A percentile compares a stretch with the other conserved stretches of the same genome.
These are phyloP conservation scores for Podiceps cristatus DNA, from an alignment of 2,113 vertebrate genomes.

Conservation along the genomic window DNA sequence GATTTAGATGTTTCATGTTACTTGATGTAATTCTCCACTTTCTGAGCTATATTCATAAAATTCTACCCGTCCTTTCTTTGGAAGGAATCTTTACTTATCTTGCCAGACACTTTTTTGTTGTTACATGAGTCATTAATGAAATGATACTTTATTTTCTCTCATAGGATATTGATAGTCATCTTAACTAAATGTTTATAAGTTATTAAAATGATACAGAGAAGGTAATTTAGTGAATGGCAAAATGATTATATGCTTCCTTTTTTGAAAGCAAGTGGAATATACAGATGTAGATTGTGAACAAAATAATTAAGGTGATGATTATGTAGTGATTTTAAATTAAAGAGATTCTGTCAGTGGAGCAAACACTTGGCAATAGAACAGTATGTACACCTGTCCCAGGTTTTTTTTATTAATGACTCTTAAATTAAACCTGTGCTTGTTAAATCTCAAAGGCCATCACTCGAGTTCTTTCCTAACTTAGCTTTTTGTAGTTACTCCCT, in stretches of 20 bases:
- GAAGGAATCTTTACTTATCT: not conserved
- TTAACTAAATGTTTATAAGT: slow-evolving; percentile 43
- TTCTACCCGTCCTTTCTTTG: not conserved
- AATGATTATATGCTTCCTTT: not conserved
- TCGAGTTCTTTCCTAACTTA: not conserved
- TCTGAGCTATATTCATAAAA: not conserved
- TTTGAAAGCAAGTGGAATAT: slow-evolving; percentile 3
- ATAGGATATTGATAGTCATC: slow-evolving; percentile 38
- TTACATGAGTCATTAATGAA: slow-evolving; percentile 3
- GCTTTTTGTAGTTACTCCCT: not conserved
- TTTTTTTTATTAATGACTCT: not conserved
- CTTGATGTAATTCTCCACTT: not conserved
- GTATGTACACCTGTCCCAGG: not conserved
- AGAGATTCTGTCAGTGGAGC: not conserved
- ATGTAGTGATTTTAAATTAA: not conserved
- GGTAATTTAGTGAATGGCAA: not conserved
- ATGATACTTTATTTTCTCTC: slow-evolving; percentile 4
- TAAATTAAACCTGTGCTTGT: not conserved
- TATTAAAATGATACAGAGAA: slow-evolving; percentile 10
- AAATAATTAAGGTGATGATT: not conserved
- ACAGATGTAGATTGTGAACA: not conserved
- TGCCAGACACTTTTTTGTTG: not conserved
- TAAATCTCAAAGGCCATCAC: not conserved
- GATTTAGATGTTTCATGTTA: not conserved
- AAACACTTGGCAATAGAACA: not conserved